Evolutionary conservation across 2,888 invertebrate species (phyloP).

Genomic region (Thumatha senex): DNA sequence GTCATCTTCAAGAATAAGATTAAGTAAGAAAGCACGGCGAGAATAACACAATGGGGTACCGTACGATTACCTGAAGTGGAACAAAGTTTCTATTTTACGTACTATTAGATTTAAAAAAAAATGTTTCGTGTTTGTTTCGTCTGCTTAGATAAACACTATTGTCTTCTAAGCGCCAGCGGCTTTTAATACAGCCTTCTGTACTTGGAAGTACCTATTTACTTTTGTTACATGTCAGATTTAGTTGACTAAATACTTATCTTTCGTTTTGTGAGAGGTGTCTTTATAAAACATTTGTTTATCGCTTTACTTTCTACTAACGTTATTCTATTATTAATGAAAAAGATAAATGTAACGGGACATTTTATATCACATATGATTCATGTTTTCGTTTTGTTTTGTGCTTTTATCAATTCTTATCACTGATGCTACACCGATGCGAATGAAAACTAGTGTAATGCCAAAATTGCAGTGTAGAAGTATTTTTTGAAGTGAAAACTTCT

Average conservation of each 20-base stretch:
- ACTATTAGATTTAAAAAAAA: conserved; percentile 27
- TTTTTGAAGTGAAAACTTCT: too few species aligned
- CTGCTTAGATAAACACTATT: conserved; percentile 66
- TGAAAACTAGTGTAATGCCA: too few species aligned
- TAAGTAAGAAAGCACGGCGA: conserved; percentile 33
- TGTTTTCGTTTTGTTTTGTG: too few species aligned
- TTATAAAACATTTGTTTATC: conserved; percentile 59
- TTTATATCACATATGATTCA: conserved; percentile 3
- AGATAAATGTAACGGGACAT: conserved; percentile 63
- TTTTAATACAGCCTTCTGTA: conserved; percentile 58
- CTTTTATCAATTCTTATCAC: too few species aligned
- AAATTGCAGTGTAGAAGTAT: too few species aligned
- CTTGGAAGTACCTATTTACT: conserved; percentile 47
- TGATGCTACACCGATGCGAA: too few species aligned
- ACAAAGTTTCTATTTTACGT: conserved; percentile 68
- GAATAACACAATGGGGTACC: conserved; percentile 50
- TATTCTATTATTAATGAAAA: conserved; percentile 47
- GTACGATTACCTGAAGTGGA: conserved; percentile 48
- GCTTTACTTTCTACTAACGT: conserved; percentile 37
- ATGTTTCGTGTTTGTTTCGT: conserved; percentile 60
- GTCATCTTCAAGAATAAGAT: conserved; percentile 33
- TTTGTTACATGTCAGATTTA: conserved; percentile 32
- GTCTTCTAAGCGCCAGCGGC: conserved; percentile 67
- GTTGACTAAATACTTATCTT: conserved; percentile 25
- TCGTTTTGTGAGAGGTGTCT: conserved; percentile 20